Percentiles rank a stretch among this genome's conserved stretches.
Conservation (phyloP, 2,888 invertebrate genomes). For the Aelia acuminata region DNA sequence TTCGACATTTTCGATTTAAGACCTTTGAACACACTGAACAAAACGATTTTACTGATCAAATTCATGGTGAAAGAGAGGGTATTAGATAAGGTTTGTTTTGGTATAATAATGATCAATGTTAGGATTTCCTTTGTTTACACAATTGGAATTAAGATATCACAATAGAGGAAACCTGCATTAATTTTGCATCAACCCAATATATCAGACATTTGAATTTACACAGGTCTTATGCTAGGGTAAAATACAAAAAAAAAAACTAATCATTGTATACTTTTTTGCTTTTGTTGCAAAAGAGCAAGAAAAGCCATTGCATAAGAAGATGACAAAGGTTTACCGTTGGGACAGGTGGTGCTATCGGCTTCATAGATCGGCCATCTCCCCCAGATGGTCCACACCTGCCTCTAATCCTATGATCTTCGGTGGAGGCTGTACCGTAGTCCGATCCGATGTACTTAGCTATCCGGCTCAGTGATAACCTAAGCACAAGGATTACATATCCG, state of each 20-base stretch:
- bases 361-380: background rate
- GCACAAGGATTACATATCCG: background rate
- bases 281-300: background rate
- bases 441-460: too few species aligned
- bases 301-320: background rate
- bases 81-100: too few species aligned
- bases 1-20: too few species aligned
- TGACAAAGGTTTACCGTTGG: conserved; percentile 33
- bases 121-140: too few species aligned
- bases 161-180: too few species aligned
- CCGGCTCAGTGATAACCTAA: background rate
- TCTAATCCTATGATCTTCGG: background rate
- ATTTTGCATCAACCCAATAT: too few species aligned
- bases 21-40: too few species aligned
- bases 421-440: background rate
- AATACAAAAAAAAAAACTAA: background rate
- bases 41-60: too few species aligned
- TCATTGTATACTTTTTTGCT: background rate
- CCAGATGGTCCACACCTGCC: background rate
- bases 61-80: too few species aligned
- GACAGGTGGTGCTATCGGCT: conserved; percentile 1
- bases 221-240: background rate
- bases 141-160: too few species aligned
- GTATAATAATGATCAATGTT: too few species aligned
- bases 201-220: background rate